Evolutionary conservation across 2,113 vertebrate genomes (phyloP), one percentile per base, ranked within the genome.

Genomic region (Corvus cornix): DNA sequence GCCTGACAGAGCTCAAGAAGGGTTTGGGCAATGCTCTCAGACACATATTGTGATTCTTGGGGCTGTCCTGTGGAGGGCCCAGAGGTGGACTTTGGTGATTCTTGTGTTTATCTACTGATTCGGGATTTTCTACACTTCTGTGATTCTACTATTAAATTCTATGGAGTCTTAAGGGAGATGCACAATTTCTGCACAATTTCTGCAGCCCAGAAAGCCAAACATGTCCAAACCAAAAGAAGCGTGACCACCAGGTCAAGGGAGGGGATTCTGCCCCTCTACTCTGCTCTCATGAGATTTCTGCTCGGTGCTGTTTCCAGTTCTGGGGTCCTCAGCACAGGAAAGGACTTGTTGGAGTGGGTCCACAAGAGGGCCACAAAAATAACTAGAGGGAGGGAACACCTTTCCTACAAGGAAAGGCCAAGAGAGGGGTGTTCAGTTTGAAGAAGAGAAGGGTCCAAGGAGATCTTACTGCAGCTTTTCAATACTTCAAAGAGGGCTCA

Each of bases 11-110:
- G 10, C 3, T n/a, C 24, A 46, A 22, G 13, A 53, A 8, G 0
- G 2, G 3, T 33, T 60, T 35, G 30, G 28, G 16, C 28, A 67
- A 16, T 13, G 3, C 39, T 39, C 16, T 59, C 27, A 41, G 39
- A 16, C 1, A 41, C 10, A 39, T 0, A 1, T 0, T n/a, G 11
- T 30, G 12, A 31, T 60, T 89, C 11, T 31, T 48, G 26, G 14
- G 48, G 21, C 7, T 39, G 21, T 62, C 30, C 21, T 19, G 10
- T 41, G 21, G 17, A 69, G 11, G 14, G 4, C 5, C 14, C 31
- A 10, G 17, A 62, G 39, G 3, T 41, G 62, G 24, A 62, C 26
- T 74, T 28, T 8, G 11, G 35, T 41, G 24, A 67, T n/a, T 58
- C 27, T 20, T 24, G 13, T 55, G 24, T 10, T 53, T 76, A n/a